These are phyloP conservation scores for Actinia equina DNA, from an alignment of 64 coral and sea anemone species.

Conservation along the genomic window DNA sequence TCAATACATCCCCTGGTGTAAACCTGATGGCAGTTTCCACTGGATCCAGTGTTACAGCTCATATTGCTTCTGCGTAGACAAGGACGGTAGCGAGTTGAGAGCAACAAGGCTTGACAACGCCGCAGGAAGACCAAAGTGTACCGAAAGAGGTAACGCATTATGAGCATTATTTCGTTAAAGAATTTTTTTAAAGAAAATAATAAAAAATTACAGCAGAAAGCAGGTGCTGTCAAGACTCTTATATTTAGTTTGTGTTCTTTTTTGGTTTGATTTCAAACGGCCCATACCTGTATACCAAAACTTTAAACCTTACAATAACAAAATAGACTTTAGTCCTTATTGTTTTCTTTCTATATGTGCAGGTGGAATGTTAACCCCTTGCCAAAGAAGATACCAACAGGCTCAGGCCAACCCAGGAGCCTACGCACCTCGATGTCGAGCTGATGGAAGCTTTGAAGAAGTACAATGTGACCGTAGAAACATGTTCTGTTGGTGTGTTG, in stretches of 20 bases:
- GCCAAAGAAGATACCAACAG: slow-evolving; percentile 31
- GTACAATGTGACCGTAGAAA: slow-evolving; percentile 38
- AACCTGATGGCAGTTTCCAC: slow-evolving; percentile 49
- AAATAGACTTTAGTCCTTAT: too few relatives aligned
- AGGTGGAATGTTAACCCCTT: slow-evolving; percentile 57
- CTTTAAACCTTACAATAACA: too few relatives aligned
- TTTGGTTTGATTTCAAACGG: too few relatives aligned
- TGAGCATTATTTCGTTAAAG: too few relatives aligned
- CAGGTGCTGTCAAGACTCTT: too few relatives aligned
- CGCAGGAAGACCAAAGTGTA: slow-evolving; percentile 60
- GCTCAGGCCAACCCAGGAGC: slow-evolving; percentile 14
- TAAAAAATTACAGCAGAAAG: too few relatives aligned
- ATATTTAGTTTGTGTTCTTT: too few relatives aligned
- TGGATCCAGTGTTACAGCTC: slow-evolving; percentile 59
- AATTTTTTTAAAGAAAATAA: too few relatives aligned
- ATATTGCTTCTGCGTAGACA: slow-evolving; percentile 75
- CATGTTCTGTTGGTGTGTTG: slow-evolving; percentile 55
- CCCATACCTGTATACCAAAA: too few relatives aligned
- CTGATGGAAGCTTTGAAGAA: slow-evolving; percentile 52
- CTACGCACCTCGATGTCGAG: slow-evolving; percentile 34
- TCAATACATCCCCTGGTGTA: slow-evolving; percentile 61
- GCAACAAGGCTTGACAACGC: slow-evolving; percentile 47
- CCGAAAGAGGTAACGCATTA: slow-evolving; percentile 25
- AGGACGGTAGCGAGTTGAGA: slow-evolving; percentile 30
- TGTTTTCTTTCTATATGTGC: not conserved